Percentiles rank a stretch among this genome's conserved stretches.
Conservation (phyloP, 1,140 invertebrate species). For the Hesperophylax magnus region DNA sequence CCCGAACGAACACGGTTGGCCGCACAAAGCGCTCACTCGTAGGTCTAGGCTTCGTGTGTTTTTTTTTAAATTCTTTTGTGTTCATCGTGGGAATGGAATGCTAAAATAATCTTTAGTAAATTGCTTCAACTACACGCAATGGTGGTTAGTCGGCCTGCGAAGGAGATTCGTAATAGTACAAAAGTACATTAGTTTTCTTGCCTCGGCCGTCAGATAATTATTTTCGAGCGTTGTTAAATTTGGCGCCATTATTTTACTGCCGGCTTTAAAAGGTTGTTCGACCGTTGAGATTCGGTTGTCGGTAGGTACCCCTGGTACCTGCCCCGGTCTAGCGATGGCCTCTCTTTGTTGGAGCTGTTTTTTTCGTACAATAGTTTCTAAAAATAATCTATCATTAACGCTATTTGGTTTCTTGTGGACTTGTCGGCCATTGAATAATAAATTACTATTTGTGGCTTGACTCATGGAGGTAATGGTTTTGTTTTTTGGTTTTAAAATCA, state of each 20-base stretch:
- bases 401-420: too few species aligned
- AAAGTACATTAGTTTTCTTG: background rate
- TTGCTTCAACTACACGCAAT: slow-evolving; percentile 41
- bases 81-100: slow-evolving; percentile 42
- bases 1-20: slow-evolving; percentile 11
- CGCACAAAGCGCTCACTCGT: slow-evolving; percentile 22
- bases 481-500: too few species aligned
- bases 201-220: background rate
- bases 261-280: background rate
- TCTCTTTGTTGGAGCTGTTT: background rate
- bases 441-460: too few species aligned
- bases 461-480: too few species aligned
- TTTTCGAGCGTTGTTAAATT: slow-evolving; percentile 26
- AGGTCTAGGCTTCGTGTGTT: slow-evolving; percentile 13
- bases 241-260: slow-evolving; percentile 27
- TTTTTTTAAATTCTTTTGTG: slow-evolving; percentile 41
- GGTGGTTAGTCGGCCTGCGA: background rate
- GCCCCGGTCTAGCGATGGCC: background rate
- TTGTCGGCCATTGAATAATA: too few species aligned
- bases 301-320: background rate
- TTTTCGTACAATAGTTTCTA: too few species aligned
- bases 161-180: too few species aligned
- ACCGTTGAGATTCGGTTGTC: slow-evolving; percentile 15
- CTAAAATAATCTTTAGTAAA: slow-evolving; percentile 38
- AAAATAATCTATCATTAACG: too few species aligned